Evolutionary conservation across 2,888 invertebrate genomes (phyloP).

Genomic region (Apamea epomidion): DNA sequence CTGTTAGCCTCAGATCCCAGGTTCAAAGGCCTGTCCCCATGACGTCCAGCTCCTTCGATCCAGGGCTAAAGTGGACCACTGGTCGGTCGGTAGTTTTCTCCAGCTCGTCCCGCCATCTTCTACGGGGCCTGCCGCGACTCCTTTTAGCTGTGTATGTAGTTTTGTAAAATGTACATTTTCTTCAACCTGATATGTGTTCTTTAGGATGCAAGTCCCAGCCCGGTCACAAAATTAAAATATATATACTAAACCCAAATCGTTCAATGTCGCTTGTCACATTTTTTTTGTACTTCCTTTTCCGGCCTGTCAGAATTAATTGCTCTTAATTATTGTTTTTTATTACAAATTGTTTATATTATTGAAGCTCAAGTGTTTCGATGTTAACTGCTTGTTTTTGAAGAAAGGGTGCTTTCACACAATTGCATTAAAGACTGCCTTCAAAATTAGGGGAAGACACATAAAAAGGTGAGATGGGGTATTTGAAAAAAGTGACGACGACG

Average conservation of each 20-base stretch:
- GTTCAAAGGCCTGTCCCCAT: no score
- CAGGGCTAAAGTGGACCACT: no score
- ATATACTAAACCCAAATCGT: conserved; percentile 17
- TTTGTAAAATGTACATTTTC: background rate
- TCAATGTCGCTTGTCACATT: background rate
- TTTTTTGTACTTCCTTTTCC: background rate
- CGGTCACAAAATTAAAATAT: background rate
- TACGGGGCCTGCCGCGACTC: no score
- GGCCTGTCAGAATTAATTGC: conserved; percentile 11
- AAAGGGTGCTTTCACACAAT: background rate
- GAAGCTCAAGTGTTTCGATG: conserved; percentile 8
- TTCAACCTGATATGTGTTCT: background rate
- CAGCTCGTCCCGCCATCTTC: no score
- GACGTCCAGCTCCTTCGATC: no score
- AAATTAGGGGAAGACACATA: background rate
- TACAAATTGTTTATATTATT: conserved; percentile 18
- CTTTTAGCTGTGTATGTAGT: no score
- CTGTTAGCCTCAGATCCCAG: no score
- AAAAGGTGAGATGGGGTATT: background rate
- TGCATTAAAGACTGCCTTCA: background rate
- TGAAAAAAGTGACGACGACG: background rate
- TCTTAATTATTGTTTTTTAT: conserved; percentile 38
- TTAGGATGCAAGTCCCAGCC: background rate
- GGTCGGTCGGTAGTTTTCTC: no score
- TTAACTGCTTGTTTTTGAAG: conserved; percentile 3